These are phyloP conservation scores for Thaleichthys pacificus DNA, from an alignment of 2,797 vertebrate genomes.

Conservation along the genomic window DNA sequence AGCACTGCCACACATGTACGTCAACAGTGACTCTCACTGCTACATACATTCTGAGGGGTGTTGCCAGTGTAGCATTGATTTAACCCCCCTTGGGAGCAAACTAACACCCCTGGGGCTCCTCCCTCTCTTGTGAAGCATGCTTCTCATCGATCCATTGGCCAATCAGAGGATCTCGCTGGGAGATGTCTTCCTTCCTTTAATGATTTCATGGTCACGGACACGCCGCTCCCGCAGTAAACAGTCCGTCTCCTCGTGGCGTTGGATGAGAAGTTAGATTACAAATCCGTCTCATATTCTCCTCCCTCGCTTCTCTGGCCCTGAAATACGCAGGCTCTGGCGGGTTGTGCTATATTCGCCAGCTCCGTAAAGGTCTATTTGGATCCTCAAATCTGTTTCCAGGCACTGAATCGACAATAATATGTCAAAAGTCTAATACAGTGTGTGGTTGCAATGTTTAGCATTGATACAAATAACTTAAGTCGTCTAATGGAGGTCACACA, in stretches of 20 bases:
- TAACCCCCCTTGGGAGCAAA: slow-evolving; percentile 25
- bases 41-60: not conserved
- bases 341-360: not conserved
- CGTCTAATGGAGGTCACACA: not conserved
- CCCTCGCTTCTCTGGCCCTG: not conserved
- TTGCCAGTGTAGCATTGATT: slow-evolving; percentile 35
- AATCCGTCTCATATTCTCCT: slow-evolving; percentile 3
- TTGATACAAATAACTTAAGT: no score
- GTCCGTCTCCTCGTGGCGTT: not conserved
- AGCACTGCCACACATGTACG: slow-evolving; percentile 15
- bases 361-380: slow-evolving; percentile 12
- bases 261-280: slow-evolving; percentile 19
- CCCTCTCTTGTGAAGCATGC: slow-evolving; percentile 4
- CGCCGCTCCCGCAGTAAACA: not conserved
- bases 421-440: no score
- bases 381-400: not conserved
- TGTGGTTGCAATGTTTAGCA: no score
- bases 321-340: not conserved
- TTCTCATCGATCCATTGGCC: slow-evolving; percentile 29
- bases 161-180: slow-evolving; percentile 21
- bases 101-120: slow-evolving; percentile 11
- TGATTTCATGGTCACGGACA: slow-evolving; percentile 21
- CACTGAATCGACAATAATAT: not conserved
- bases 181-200: slow-evolving; percentile 20
- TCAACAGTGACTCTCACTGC: slow-evolving; percentile 12